These are phyloP conservation scores for Lathamus discolor DNA, from an alignment of 2,113 vertebrate species.

Conservation along the genomic window DNA sequence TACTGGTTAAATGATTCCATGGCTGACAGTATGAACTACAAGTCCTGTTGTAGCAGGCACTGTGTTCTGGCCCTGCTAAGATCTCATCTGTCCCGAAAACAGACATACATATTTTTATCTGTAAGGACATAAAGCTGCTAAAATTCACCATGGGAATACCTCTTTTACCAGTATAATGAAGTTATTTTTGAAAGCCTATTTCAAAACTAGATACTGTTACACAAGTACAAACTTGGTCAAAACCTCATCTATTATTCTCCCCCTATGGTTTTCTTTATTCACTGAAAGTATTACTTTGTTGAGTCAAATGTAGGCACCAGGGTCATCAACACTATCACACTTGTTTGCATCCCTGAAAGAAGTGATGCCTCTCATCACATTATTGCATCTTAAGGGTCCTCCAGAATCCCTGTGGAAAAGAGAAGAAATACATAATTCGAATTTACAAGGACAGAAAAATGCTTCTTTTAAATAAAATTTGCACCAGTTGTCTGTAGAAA, in stretches of 20 bases:
- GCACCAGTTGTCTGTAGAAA: not conserved
- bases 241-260: not conserved
- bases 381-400: constrained; percentile 68
- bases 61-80: not conserved
- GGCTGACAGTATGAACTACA: not conserved
- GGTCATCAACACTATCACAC: constrained; percentile 16
- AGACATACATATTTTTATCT: not conserved
- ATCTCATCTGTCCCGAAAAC: not conserved
- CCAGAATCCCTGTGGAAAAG: constrained; percentile 73
- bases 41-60: not conserved
- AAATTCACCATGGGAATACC: not conserved
- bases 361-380: constrained; percentile 58
- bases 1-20: not conserved
- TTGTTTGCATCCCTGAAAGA: not conserved
- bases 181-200: not conserved
- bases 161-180: not conserved
- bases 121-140: not conserved
- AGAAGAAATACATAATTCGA: not conserved
- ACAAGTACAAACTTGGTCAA: not conserved
- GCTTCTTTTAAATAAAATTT: not conserved
- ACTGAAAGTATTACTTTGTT: constrained; percentile 54
- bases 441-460: not conserved
- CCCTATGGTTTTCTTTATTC: constrained; percentile 63
- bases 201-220: not conserved
- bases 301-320: constrained; percentile 71